phyloP scores from a whole-genome alignment of 1,140 invertebrate genomes.

The Microplitis demolitor region DNA sequence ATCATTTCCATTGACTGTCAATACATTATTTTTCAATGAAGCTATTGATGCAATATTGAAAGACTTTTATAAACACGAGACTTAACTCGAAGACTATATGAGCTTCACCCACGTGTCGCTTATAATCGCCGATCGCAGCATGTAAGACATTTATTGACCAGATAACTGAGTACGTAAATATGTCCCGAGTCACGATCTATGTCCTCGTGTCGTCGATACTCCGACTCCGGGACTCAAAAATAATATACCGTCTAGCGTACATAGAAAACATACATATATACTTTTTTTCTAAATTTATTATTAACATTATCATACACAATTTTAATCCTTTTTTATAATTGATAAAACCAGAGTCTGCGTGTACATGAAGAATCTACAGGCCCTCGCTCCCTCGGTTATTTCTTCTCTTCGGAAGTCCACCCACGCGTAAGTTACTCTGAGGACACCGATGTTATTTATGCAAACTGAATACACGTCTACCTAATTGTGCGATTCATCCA shows the following conservation, averaged over 20 bases:
- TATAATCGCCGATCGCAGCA: not conserved
- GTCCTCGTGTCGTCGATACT: not conserved
- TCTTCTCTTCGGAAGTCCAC: not conserved
- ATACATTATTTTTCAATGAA: constrained; percentile 18
- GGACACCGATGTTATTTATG: constrained; percentile 42
- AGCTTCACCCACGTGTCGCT: constrained; percentile 1
- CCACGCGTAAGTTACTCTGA: not conserved
- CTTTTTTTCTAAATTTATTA: no score
- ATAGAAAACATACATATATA: no score
- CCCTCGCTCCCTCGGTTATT: not conserved
- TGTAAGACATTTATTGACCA: constrained; percentile 8
- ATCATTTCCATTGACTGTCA: constrained; percentile 12
- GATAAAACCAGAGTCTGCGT: not conserved
- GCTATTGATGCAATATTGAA: not conserved
- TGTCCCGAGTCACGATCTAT: not conserved
- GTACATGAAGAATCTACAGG: not conserved
- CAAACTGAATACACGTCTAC: constrained; percentile 46
- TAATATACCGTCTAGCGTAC: no score
- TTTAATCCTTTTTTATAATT: not conserved
- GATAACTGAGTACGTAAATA: not conserved
- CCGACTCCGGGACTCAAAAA: no score
- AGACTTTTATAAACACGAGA: no score
- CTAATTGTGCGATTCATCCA: constrained; percentile 50
- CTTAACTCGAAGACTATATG: no score
- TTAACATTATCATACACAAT: no score